These are phyloP conservation scores for Pithys albifrons DNA, from an alignment of 2,113 vertebrate species.

Conservation along the genomic window DNA sequence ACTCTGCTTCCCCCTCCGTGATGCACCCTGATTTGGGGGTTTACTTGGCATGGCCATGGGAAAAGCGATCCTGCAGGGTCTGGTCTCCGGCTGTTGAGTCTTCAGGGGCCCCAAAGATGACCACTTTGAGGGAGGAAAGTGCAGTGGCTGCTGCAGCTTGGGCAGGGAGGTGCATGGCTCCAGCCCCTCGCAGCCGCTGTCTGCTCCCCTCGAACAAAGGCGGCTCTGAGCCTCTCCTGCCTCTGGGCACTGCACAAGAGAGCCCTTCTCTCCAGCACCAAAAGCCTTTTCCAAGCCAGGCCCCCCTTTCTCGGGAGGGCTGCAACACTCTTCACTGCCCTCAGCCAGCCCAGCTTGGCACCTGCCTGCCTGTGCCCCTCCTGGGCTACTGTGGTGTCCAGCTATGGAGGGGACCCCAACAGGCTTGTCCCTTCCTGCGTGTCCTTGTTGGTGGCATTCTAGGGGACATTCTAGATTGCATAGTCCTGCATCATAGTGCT, in stretches of 20 bases:
- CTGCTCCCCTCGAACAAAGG: slow-evolving; percentile 39
- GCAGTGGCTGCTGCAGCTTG: neutral
- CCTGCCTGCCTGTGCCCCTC: neutral
- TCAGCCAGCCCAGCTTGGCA: neutral
- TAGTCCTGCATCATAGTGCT: neutral
- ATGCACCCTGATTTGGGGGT: neutral
- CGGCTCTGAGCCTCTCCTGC: slow-evolving; percentile 32
- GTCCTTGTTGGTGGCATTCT: neutral
- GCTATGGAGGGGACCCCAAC: neutral
- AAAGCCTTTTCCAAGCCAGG: neutral
- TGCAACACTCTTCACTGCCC: neutral
- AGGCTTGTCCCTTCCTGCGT: neutral
- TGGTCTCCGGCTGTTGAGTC: fast-evolving
- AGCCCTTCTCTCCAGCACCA: slow-evolving; percentile 25
- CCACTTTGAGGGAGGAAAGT: neutral
- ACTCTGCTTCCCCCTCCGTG: neutral
- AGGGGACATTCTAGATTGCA: too few relatives aligned
- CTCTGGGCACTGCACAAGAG: slow-evolving; percentile 35
- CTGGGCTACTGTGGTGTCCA: neutral
- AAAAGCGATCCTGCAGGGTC: fast-evolving
- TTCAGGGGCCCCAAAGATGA: fast-evolving
- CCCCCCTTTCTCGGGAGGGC: neutral
- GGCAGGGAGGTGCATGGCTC: neutral
- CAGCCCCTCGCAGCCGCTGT: neutral
- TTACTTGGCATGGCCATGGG: neutral